Evolutionary conservation across 2,797 vertebrate species (phyloP).

Genomic region (Darevskia mixta): DNA sequence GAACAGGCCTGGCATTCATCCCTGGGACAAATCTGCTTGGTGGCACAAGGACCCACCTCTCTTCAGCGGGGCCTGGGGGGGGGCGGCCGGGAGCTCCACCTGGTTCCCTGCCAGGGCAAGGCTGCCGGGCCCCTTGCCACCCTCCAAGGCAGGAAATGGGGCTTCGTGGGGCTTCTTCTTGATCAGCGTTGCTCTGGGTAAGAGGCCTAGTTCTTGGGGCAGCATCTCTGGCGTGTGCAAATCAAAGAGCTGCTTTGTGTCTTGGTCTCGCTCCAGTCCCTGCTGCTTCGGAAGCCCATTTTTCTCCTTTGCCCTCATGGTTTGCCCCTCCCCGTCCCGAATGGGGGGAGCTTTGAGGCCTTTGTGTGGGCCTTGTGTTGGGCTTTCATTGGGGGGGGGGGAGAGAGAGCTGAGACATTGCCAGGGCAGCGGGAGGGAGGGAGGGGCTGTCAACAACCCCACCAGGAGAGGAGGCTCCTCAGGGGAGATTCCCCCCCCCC

Average conservation of each 20-base stretch:
- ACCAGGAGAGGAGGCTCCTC: not conserved
- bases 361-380: not conserved
- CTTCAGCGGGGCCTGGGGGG: too few relatives aligned
- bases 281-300: too few relatives aligned
- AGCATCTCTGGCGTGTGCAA: not conserved
- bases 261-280: not conserved
- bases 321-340: not conserved
- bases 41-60: not conserved
- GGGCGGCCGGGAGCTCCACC: not conserved
- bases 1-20: constrained; percentile 13
- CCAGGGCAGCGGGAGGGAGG: not conserved
- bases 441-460: not conserved
- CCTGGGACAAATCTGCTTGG: not conserved
- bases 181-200: too few relatives aligned
- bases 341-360: not conserved
- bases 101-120: not conserved
- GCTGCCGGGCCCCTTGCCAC: not conserved
- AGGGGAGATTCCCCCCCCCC: too few relatives aligned
- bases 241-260: not conserved
- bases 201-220: not conserved
- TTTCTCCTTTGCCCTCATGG: not conserved
- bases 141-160: not conserved
- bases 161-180: too few relatives aligned
- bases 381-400: not conserved
- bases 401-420: not conserved